Evolutionary conservation across 2,113 vertebrate species (phyloP), one percentile per base, ranked within the genome.

Genomic region (Anoplopoma fimbria): DNA sequence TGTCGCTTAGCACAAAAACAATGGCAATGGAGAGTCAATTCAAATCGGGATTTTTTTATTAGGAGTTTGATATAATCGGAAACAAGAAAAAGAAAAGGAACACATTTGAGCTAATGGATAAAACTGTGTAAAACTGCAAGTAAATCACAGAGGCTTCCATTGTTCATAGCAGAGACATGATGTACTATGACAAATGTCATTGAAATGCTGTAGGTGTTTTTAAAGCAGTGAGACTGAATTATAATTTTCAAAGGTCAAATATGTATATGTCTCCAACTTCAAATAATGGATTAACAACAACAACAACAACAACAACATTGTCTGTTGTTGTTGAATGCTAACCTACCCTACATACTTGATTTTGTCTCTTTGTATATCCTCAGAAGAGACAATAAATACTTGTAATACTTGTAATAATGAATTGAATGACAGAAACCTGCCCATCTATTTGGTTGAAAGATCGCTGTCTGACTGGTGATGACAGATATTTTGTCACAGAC

Each of bases 71-170:
- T 4, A n/a, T 33, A 45, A 27, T 45, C 14, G 29, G 17, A 29
- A 6, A 40, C 49, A 40, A 9, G 0, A 36, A 79, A 87, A 75
- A 78, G 78, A 79, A 1, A 71, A 49, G 23, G 14, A 42, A 29
- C 25, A 8, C 36, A 23, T 63, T 1, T 1, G 29, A n/a, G 40
- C n/a, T 55, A n/a, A 25, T n/a, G 29, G 38, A 63, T 33, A 4
- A 33, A n/a, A 36, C 57, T 49, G 47, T 49, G 19, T 49, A 49
- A 42, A 79, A 79, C 69, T 1, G n/a, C n/a, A n/a, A n/a, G n/a
- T 25, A 72, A 72, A 27, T 62, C 8, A 25, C 8, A 65, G 34
- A 73, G 31, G 0, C 19, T 58, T 25, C 34, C 17, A 82, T 75
- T 79, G 58, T 67, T 53, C 34, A 19, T 23, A 33, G 27, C 9